Base-by-base conservation (phyloP, 2,888 invertebrate genomes). In the Lomographa bimaculata region DNA sequence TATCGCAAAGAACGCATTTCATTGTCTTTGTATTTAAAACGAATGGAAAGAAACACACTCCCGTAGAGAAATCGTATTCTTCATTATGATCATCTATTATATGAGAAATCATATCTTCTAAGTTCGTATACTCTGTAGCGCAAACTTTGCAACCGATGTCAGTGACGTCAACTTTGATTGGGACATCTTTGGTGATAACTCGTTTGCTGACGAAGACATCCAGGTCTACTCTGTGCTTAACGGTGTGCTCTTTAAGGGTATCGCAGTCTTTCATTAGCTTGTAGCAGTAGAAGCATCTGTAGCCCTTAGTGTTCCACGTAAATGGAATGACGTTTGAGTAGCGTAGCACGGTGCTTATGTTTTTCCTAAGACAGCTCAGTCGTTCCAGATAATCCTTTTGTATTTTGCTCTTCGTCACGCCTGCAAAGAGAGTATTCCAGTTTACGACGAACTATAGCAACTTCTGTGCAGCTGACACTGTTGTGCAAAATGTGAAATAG, bases 221-320 rank as follows among this genome's bases (percentile, higher is more conserved):
- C 0, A 80, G 25, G 20, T 80, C 67, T 1, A 73, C 37, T 1
- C 42, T 47, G 35, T 84, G 84, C 45, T 62, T 72, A 0, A 34
- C 6, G 0, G 71, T 74, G 18, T 82, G 82, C 8, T 68, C 60
- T 57, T 69, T 77, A 1, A 84, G 43, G 0, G 41, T 24, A 0
- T 69, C 66, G 24, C 72, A 72, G 37, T 83, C 75, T 37, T 54
- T 66, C 63, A 79, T 71, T 0, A 59, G 48, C 48, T 77, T 78
- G 1, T 57, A 47, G 57, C 84, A 84, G 59, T 73, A 84, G 60
- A 84, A 81, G 45, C 84, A 83, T 25, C 67, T 59, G 50, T 65
- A 82, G 0, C 81, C 81, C 38, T 66, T 71, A 0, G 80, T 79
- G 27, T 70, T 74, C 82, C 84, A 84, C 26, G 65, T 67, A 57